Conservation (phyloP, 2,797 vertebrate species). For the Oryzias sinensis region DNA sequence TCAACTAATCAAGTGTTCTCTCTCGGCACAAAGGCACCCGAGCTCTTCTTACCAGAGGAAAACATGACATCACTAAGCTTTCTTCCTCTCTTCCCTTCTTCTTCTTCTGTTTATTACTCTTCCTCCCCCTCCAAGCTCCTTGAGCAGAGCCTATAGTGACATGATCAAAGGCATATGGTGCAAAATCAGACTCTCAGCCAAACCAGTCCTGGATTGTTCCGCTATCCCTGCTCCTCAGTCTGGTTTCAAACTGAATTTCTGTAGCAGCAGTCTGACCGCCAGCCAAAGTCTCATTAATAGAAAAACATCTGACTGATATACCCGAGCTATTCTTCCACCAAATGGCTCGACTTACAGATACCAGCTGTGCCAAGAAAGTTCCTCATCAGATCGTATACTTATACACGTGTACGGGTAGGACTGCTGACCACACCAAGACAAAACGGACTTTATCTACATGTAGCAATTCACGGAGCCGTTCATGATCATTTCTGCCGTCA, state of each 20-base stretch:
- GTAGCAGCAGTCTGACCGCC: conserved; percentile 71
- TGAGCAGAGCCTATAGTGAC: conserved; percentile 37
- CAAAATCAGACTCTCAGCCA: conserved; percentile 76
- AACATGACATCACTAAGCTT: conserved; percentile 77
- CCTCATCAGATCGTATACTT: not conserved
- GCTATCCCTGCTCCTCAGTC: conserved; percentile 64
- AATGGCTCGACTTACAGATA: conserved; percentile 48
- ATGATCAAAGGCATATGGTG: conserved; percentile 86
- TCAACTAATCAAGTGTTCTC: conserved; percentile 62
- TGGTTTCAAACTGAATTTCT: conserved; percentile 69
- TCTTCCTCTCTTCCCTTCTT: conserved; percentile 12
- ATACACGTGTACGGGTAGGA: conserved; percentile 9
- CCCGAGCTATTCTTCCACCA: conserved; percentile 66
- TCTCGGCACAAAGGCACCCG: conserved; percentile 45
- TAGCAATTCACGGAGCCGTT: conserved; percentile 15
- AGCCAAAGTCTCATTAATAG: conserved; percentile 87
- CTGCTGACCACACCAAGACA: conserved; percentile 55
- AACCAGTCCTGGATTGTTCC: conserved; percentile 83
- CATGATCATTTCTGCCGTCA: conserved; percentile 13
- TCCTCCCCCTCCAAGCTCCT: not conserved
- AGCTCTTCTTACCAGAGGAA: conserved; percentile 53
- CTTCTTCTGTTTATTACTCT: conserved; percentile 19
- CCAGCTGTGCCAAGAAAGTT: conserved; percentile 41
- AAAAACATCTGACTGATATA: conserved; percentile 78
- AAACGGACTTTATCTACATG: conserved; percentile 51